Percentiles rank a stretch among this genome's conserved stretches.
phyloP scores from a whole-genome alignment of 2,888 invertebrate genomes.

The Himalopsyche tibetana region DNA sequence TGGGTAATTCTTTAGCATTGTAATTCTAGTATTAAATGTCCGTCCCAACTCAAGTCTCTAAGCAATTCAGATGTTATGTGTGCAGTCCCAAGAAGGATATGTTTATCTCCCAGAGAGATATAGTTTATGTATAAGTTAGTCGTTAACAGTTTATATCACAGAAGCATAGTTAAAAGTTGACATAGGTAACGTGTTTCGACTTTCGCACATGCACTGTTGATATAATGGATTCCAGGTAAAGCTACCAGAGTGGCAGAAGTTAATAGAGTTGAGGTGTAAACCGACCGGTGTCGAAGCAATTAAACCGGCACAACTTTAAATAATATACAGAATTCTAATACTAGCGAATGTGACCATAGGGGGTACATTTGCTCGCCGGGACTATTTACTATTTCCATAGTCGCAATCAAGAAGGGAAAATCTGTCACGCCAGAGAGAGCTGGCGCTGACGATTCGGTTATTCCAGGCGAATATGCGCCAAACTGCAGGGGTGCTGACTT shows the following conservation, averaged over 20 bases:
- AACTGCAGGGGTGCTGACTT: constrained; percentile 6
- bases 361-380: background rate
- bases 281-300: constrained; percentile 48
- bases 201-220: background rate
- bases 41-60: background rate
- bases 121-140: background rate
- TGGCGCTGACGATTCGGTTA: background rate
- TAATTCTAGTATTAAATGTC: background rate
- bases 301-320: constrained; percentile 26
- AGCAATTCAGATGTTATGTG: constrained; percentile 1
- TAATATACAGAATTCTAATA: background rate
- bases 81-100: background rate
- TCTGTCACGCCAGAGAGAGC: constrained; percentile 6
- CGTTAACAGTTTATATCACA: background rate
- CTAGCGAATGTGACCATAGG: background rate
- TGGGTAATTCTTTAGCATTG: background rate
- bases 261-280: constrained; percentile 55
- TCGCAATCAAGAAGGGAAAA: constrained; percentile 17
- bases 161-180: constrained; percentile 2
- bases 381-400: background rate
- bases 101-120: background rate
- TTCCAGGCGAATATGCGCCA: background rate
- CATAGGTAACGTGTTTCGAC: background rate
- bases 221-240: background rate
- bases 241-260: constrained; percentile 50